These are phyloP conservation scores for Trididemnum miniatum DNA, from an alignment of 23 tunicate species.

Conservation along the genomic window DNA sequence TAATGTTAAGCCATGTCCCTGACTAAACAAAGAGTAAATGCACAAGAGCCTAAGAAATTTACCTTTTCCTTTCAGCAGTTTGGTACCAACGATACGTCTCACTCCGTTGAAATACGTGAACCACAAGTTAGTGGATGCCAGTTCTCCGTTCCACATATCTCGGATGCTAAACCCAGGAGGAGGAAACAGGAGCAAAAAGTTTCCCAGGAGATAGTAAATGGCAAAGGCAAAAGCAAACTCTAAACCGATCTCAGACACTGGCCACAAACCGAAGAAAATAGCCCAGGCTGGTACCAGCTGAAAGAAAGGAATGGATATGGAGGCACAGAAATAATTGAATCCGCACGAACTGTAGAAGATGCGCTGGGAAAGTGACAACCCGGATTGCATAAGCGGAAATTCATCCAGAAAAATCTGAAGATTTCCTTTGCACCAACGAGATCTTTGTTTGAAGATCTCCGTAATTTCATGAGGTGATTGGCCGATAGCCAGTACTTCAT, in stretches of 20 bases:
- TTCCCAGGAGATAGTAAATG: constrained; percentile 88
- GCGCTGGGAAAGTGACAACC: constrained; percentile 87
- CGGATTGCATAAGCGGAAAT: constrained; percentile 97
- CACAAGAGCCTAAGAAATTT: too few relatives aligned
- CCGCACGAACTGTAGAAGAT: constrained; percentile 96
- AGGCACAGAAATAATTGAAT: constrained; percentile 91
- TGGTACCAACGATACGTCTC: constrained; percentile 86
- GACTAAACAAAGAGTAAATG: neutral
- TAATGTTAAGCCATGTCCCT: too few relatives aligned
- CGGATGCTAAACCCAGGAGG: constrained; percentile 90
- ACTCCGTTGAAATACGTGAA: constrained; percentile 96
- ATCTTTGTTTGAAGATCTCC: constrained; percentile 95
- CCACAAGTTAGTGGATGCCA: constrained; percentile 98
- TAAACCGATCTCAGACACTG: constrained; percentile 91
- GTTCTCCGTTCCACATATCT: constrained; percentile 97
- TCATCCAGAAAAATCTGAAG: constrained; percentile 96
- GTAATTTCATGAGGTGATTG: constrained; percentile 97
- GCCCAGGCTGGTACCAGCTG: constrained; percentile 99
- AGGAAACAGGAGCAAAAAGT: constrained; percentile 84
- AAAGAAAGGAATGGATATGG: constrained; percentile 94
- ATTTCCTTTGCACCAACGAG: constrained; percentile 99
- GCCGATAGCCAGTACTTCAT: constrained; percentile 96
- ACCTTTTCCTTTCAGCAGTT: constrained; percentile 94
- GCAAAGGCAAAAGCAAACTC: constrained; percentile 95
- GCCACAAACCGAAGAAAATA: constrained; percentile 98